Evolutionary conservation across 2,797 vertebrate genomes (phyloP), one percentile per base, ranked within the genome.

Genomic region (Eulemur rubriventer): DNA sequence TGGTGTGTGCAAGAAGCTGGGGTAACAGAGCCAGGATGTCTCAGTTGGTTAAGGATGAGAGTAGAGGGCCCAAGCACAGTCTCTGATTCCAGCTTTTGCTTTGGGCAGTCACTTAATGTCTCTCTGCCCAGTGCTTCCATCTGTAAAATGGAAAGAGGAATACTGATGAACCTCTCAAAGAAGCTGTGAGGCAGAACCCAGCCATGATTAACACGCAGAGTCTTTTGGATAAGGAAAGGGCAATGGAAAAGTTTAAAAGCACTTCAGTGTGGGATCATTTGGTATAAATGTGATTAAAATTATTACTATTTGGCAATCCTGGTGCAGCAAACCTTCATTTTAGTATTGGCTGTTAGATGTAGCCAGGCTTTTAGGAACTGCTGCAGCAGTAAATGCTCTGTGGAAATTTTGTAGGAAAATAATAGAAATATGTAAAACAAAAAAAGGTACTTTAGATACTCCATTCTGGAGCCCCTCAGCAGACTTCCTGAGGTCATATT

Each of bases 71-170:
- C 10, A 11, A 30, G 43, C 10, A 6, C 43, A 30, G 67, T 41
- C 50, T 82, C 82, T 18, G 16, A 89, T 35, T 91, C 82, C 78
- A 94, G 30, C 59, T 83, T 38, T 65, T n/a, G 55, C 61, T 85
- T 75, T 57, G 78, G 87, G 43, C 78, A 59, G 78, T 76, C 61
- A n/a, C 46, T 89, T 79, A 76, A 80, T 10, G n/a, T 93, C 72
- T 91, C 57, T 65, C 75, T 87, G 87, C 79, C 93, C 75, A 83
- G 26, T 52, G 4, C 30, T 87, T 46, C 76, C 48, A 92, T 91
- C 89, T 95, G 63, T 88, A 96, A 93, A 94, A 55, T 90, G 91
- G 67, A 94, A 79, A 96, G 22, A 94, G 55, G 46, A 94, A 67
- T 90, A 55, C 52, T 85, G 76, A 95, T 82, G 85, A 82, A 55